Evolutionary conservation across 2,888 invertebrate genomes (phyloP).

Genomic region (Acronicta aceris): DNA sequence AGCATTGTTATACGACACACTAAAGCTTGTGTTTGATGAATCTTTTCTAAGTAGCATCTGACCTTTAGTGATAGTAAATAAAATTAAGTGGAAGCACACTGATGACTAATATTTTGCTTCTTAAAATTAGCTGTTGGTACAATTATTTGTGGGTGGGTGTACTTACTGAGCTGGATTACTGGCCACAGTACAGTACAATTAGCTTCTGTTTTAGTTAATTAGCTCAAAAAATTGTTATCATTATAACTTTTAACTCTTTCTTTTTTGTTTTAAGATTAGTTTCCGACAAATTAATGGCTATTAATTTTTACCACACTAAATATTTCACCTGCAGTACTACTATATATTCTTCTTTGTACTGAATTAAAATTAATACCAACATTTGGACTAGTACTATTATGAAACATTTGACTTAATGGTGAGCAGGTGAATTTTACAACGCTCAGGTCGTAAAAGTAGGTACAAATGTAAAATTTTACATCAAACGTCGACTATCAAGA

Average conservation of each 20-base stretch:
- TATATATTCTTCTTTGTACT: background rate
- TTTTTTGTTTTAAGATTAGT: too few species aligned
- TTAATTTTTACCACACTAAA: background rate
- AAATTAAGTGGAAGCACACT: too few species aligned
- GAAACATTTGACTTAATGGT: conserved; percentile 17
- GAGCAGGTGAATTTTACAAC: conserved; percentile 18
- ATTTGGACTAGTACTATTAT: conserved; percentile 8
- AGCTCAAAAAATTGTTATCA: too few species aligned
- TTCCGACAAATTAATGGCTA: too few species aligned
- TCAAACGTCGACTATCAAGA: conserved; percentile 23
- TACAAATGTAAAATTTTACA: conserved; percentile 35
- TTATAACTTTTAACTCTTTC: background rate
- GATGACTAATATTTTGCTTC: background rate
- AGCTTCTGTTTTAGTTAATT: too few species aligned
- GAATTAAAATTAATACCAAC: background rate
- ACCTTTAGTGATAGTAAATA: too few species aligned
- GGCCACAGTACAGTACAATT: too few species aligned
- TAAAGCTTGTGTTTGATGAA: conserved; percentile 19
- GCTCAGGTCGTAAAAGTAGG: conserved; percentile 27
- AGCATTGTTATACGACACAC: conserved; percentile 29
- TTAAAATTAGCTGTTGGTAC: background rate
- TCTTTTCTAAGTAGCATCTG: background rate
- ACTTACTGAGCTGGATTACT: too few species aligned
- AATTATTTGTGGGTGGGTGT: too few species aligned
- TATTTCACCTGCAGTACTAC: background rate